Percentiles rank a stretch among this genome's conserved stretches.
Conservation (phyloP, 2,888 invertebrate genomes). For the Ectemnius continuus region DNA sequence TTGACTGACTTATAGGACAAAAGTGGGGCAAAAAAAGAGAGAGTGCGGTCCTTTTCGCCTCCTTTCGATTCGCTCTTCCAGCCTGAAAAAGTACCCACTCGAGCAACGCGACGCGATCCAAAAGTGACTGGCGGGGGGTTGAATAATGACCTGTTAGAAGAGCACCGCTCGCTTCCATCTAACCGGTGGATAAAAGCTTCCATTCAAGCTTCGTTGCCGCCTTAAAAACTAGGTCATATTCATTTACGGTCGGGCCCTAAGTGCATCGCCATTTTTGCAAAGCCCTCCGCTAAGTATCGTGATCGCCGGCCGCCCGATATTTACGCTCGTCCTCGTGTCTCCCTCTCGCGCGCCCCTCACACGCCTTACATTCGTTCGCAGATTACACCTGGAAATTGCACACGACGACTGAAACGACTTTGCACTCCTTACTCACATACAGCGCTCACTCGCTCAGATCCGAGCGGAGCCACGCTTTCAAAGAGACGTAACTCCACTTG, state of each 20-base stretch:
- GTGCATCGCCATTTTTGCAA: constrained; percentile 26
- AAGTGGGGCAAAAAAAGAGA: constrained; percentile 9
- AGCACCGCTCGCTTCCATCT: constrained; percentile 56
- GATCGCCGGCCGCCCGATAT: constrained; percentile 23
- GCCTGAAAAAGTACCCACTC: constrained; percentile 40
- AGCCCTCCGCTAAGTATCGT: constrained; percentile 21
- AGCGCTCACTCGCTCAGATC: too few species aligned
- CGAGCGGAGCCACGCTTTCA: neutral
- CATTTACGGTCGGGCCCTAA: constrained; percentile 58
- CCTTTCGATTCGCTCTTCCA: constrained; percentile 43
- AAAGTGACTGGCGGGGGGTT: constrained; percentile 23
- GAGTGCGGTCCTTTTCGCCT: constrained; percentile 39
- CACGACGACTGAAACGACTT: constrained; percentile 4
- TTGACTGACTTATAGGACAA: constrained; percentile 8
- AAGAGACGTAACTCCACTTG: constrained; percentile 5
- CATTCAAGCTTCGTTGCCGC: constrained; percentile 59
- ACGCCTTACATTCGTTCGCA: constrained; percentile 13
- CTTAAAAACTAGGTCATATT: constrained; percentile 72
- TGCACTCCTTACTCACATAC: neutral
- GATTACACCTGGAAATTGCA: constrained; percentile 44
- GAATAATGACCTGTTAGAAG: constrained; percentile 54
- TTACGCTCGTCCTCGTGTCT: constrained; percentile 9
- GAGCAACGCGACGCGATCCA: constrained; percentile 25
- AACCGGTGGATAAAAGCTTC: constrained; percentile 68
- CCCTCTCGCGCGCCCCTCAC: too few species aligned